Evolutionary conservation across 2,888 invertebrate species (phyloP).

Genomic region (Pandemis heparana): DNA sequence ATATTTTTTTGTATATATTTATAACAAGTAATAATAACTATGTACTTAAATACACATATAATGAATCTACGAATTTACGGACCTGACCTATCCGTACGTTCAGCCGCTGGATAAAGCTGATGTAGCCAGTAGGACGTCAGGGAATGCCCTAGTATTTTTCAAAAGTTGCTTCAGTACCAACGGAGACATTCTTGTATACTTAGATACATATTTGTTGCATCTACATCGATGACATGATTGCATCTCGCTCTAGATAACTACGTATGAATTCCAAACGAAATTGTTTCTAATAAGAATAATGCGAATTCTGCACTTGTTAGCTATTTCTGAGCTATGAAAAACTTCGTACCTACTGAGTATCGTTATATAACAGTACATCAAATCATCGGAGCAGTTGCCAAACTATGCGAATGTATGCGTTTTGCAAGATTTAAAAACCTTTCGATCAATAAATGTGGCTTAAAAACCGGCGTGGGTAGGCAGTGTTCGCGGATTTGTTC

Average conservation of each 20-base stretch:
- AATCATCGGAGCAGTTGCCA: conserved; percentile 5
- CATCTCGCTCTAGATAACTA: too few relatives aligned
- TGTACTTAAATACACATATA: too few relatives aligned
- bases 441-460: conserved; percentile 9
- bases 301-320: not conserved
- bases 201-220: not conserved
- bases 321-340: not conserved
- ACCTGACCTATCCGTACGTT: too few relatives aligned
- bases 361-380: conserved; percentile 5
- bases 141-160: too few relatives aligned
- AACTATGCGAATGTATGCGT: conserved; percentile 7
- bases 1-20: not conserved
- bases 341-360: not conserved
- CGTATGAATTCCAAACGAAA: too few relatives aligned
- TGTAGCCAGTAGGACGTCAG: too few relatives aligned
- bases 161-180: too few relatives aligned
- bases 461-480: not conserved
- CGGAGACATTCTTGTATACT: not conserved
- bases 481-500: not conserved
- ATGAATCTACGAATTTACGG: too few relatives aligned
- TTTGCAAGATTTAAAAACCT: conserved; percentile 13
- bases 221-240: not conserved
- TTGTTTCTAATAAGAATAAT: not conserved
- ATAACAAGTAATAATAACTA: too few relatives aligned
- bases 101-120: too few relatives aligned